Percentiles rank a stretch among this genome's conserved stretches.
phyloP scores from a whole-genome alignment of 2,797 vertebrate genomes.

The Amblyopsis hoosieri region DNA sequence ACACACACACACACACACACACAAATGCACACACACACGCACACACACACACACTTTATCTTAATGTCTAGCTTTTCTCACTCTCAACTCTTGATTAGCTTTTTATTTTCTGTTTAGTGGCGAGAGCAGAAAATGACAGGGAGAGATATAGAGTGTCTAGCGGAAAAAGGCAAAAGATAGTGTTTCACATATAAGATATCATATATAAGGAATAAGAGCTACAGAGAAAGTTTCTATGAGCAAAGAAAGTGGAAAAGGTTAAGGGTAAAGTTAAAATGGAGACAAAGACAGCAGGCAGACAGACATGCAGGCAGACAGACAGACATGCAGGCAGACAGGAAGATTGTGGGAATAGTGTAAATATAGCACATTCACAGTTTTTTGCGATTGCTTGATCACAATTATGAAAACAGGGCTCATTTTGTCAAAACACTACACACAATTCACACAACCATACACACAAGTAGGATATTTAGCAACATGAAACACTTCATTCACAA shows the following conservation, averaged over 20 bases:
- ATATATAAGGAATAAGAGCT: constrained; percentile 26
- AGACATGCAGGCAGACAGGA: no score
- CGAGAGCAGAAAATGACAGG: constrained; percentile 55
- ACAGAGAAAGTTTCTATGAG: constrained; percentile 58
- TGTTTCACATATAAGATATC: constrained; percentile 29
- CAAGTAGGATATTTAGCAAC: no score
- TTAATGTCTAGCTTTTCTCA: constrained; percentile 49
- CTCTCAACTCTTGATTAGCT: constrained; percentile 71
- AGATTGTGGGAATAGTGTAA: no score
- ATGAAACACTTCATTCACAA: no score
- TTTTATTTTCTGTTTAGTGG: constrained; percentile 62
- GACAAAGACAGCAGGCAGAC: not conserved
- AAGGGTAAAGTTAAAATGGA: constrained; percentile 59
- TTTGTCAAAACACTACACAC: no score
- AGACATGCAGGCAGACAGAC: constrained; percentile 28
- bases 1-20: constrained; percentile 20
- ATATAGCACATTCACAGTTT: no score
- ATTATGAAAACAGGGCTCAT: no score
- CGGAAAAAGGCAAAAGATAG: constrained; percentile 60
- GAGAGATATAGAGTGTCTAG: constrained; percentile 49
- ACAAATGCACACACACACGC: constrained; percentile 28
- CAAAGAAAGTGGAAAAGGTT: constrained; percentile 41
- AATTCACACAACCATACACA: no score
- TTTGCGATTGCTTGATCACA: no score
- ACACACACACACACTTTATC: constrained; percentile 21